Percentiles rank a stretch among this genome's conserved stretches.
Evolutionary conservation across 2,888 invertebrate species (phyloP).

Genomic region (Cheilosia urbana): DNA sequence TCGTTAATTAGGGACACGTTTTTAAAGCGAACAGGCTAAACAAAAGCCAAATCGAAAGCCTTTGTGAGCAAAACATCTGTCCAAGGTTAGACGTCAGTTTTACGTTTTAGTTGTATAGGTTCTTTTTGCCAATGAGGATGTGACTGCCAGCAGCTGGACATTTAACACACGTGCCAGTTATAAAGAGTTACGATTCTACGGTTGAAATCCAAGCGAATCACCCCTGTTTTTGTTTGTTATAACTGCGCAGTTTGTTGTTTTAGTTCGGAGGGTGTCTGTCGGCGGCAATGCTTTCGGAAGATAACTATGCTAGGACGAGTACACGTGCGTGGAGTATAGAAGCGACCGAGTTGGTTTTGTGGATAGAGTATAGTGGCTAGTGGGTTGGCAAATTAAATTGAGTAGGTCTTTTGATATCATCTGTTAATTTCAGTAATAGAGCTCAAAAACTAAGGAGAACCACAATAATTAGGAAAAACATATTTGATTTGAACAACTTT

Average conservation of each 20-base stretch:
- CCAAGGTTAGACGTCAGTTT: constrained; percentile 38
- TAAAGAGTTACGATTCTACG: constrained; percentile 44
- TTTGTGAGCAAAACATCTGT: constrained; percentile 50
- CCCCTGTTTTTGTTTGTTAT: constrained; percentile 42
- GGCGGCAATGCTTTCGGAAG: not conserved
- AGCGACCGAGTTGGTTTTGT: not conserved
- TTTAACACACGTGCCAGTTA: constrained; percentile 60
- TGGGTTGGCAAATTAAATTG: not conserved
- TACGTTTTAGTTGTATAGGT: not conserved
- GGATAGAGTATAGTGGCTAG: not conserved
- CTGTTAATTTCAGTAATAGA: too few relatives aligned
- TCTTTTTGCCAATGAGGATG: constrained; percentile 16
- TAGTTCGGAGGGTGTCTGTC: constrained; percentile 10
- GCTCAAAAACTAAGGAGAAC: too few relatives aligned
- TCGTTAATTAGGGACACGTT: constrained; percentile 6
- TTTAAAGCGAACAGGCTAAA: not conserved
- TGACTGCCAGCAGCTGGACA: constrained; percentile 62
- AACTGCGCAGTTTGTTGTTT: constrained; percentile 46
- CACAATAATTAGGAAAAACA: too few relatives aligned
- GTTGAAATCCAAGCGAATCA: constrained; percentile 17
- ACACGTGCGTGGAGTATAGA: not conserved
- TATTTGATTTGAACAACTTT: too few relatives aligned
- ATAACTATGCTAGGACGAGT: not conserved
- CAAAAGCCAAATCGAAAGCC: not conserved
- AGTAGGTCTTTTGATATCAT: too few relatives aligned